Base-by-base conservation (phyloP, 2,797 vertebrate species). In the Mastacembelus armatus region DNA sequence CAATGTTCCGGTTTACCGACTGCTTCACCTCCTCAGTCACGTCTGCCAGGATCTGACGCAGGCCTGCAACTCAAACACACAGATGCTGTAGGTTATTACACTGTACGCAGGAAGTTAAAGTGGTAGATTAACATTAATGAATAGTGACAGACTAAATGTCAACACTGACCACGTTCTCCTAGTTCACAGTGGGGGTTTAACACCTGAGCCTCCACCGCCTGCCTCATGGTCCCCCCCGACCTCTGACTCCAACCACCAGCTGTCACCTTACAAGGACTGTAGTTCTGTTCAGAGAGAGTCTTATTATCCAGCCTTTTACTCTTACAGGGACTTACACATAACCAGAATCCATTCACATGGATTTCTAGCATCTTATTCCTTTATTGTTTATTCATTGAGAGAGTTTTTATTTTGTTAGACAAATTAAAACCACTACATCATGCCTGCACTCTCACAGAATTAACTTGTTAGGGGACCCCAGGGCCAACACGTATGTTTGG, bases 21-120 rank as follows among this genome's bases (percentile, higher is more conserved):
- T 94, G 80, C 43, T 89, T 93, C 84, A 96, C 92, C 78, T 97
- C 94, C 72, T 94, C 92, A 5, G 97, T 92, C 55, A 95, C 94
- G 51, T 94, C 92, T 29, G 92, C 90, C 80, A 98, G 93, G 90
- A 97, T 91, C 79, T 94, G 92, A 76, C 93, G 94, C 50, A 96
- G 71, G 69, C 94, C 96, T 98, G 86, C 43, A 27, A 21, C 27
- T 22, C 62, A 29, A 6, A 42, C n/a, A 66, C 35, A 39, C 10
- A 27, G 10, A 8, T 3, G 21, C n/a, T n/a, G n/a, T n/a, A n/a
- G 14, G 19, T 57, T 26, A n/a, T 14, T 9, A 55, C 9, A 24
- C 10, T 9, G 21, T 7, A 5, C 6, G 10, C 21, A 22, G 10
- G 14, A 33, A 2, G 19, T 3, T 22, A 2, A 36, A 12, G 18